Base-by-base conservation (phyloP, 2,797 vertebrate species). In the Ctenochaetus hawaiiensis region DNA sequence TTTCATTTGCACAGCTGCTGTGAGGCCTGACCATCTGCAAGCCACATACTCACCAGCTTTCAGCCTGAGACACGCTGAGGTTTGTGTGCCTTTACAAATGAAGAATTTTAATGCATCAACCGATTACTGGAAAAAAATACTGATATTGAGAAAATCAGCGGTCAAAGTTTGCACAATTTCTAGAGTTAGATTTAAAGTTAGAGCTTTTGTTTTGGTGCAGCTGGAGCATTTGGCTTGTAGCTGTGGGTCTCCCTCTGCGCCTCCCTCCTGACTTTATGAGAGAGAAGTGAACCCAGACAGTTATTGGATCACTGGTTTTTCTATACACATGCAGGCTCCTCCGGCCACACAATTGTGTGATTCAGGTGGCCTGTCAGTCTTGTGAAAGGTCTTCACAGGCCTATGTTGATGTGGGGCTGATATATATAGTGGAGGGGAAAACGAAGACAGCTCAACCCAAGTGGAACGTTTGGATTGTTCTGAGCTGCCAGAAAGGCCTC, bases 1-100 rank as follows among this genome's bases (percentile, higher is more conserved):
- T 93, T 93, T 93, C 92, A 91, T 94, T 94, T 93, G 89, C 91
- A 91, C 91, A 93, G 93, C 93, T 94, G 92, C 88, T 89, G 80
- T 61, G 84, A 92, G 86, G 90, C 88, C 75, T 61, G 70, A 84
- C 91, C 89, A 92, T 92, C 91, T 93, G 92, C 86, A 80, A 87
- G 72, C 83, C 85, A 77, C 89, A 83, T 17, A 87, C 81, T 82
- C 85, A 70, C 86, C 72, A 85, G 74, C 77, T 82, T 76, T 85
- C 71, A 65, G 80, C 77, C 78, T 37, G 64, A 76, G 72, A 92
- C 80, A 76, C 73, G 65, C 59, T 87, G 79, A 43, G 71, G 72
- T 69, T 83, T 77, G 80, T 63, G 77, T 49, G 77, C 81, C 79
- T 70, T 75, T 64, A 71, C 69, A 79, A 81, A 80, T 69, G 70